Conservation (phyloP, 2,113 vertebrate genomes). For the Mesitornis unicolor region DNA sequence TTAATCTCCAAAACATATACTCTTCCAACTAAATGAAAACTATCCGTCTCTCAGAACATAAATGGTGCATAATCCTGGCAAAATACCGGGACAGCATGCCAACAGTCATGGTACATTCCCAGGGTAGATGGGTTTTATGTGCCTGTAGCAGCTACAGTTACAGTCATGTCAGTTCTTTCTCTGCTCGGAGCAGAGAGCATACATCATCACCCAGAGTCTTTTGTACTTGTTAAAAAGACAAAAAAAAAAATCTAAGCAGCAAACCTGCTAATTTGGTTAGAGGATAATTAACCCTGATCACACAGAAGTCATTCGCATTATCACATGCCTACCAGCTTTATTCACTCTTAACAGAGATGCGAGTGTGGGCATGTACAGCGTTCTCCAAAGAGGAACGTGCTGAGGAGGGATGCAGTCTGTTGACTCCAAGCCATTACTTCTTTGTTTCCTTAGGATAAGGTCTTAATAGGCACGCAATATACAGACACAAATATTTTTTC, state of each 20-base stretch:
- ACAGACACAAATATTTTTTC: background rate
- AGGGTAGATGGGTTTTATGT: background rate
- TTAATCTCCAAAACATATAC: background rate
- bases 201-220: background rate
- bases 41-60: background rate
- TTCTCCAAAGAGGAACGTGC: background rate
- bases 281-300: constrained; percentile 40
- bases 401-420: background rate
- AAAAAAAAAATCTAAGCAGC: background rate
- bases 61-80: background rate
- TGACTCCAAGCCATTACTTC: constrained; percentile 19
- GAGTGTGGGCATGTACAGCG: background rate
- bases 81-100: background rate
- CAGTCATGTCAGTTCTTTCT: background rate
- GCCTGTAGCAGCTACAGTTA: background rate
- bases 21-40: background rate
- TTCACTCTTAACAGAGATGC: background rate
- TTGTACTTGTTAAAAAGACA: background rate
- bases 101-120: background rate
- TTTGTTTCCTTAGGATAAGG: constrained; percentile 34
- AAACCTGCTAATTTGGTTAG: constrained; percentile 27
- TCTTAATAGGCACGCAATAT: background rate
- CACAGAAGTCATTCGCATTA: constrained; percentile 39
- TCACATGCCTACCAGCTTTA: constrained; percentile 36
- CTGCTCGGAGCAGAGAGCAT: background rate